These are phyloP conservation scores for Saturnia pavonia DNA, from an alignment of 2,888 invertebrate species.

Conservation along the genomic window DNA sequence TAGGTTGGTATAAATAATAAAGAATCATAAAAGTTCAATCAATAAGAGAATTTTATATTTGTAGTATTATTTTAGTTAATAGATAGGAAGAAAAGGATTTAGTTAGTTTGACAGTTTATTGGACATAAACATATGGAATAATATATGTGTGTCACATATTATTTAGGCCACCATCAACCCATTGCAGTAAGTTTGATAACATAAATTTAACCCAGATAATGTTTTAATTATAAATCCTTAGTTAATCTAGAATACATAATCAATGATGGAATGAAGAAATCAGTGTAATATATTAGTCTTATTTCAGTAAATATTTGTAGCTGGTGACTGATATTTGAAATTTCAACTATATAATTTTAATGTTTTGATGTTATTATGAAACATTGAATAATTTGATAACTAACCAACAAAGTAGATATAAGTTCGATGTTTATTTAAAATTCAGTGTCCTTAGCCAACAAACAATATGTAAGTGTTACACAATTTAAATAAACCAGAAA, in stretches of 20 bases:
- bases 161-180: not conserved
- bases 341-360: not conserved
- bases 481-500: not conserved
- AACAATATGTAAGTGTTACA: not conserved
- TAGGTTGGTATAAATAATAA: no score
- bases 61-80: no score
- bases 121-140: no score
- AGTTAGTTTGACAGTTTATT: no score
- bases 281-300: not conserved
- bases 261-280: not conserved
- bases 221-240: not conserved
- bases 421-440: not conserved
- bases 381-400: slow-evolving; percentile 1
- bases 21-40: no score
- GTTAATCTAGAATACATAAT: not conserved
- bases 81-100: no score
- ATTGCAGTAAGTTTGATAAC: not conserved
- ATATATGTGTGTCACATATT: not conserved
- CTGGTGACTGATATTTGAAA: not conserved
- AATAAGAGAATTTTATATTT: no score
- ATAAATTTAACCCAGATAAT: not conserved
- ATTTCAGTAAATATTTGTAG: not conserved
- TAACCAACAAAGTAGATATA: not conserved
- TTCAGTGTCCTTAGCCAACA: not conserved
- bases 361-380: not conserved